Percentiles rank a stretch among this genome's conserved stretches.
Evolutionary conservation across 2,797 vertebrate species (phyloP).

Genomic region (Acanthornis magna): DNA sequence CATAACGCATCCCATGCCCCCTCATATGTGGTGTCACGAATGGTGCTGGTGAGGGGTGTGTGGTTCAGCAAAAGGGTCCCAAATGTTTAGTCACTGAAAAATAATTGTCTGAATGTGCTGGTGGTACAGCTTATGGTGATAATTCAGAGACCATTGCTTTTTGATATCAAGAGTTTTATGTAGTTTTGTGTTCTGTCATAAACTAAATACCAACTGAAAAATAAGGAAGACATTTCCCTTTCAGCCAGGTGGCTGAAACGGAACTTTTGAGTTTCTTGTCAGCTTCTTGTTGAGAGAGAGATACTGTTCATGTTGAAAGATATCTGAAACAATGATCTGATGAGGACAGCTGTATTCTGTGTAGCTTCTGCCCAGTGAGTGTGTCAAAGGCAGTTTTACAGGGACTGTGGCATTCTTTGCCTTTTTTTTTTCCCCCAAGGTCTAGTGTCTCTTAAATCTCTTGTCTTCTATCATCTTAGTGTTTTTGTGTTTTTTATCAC

Average conservation of each 20-base stretch:
- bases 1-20: background rate
- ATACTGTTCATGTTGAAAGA: background rate
- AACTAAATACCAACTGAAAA: background rate
- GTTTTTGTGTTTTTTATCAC: background rate
- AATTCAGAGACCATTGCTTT: background rate
- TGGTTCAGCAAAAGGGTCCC: background rate
- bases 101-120: background rate
- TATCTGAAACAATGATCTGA: background rate
- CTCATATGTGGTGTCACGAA: background rate
- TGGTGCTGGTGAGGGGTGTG: fast-evolving
- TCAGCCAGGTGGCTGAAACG: background rate
- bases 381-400: background rate
- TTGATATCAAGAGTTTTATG: background rate
- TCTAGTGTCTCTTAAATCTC: background rate
- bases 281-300: background rate
- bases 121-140: fast-evolving
- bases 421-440: background rate
- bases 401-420: background rate
- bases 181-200: background rate
- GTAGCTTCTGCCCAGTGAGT: background rate
- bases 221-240: background rate
- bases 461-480: background rate
- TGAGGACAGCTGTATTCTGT: background rate
- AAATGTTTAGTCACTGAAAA: background rate
- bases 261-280: background rate